Evolutionary conservation across 2,888 invertebrate genomes (phyloP), one percentile per base, ranked within the genome.

Genomic region (Clusia tigrina): DNA sequence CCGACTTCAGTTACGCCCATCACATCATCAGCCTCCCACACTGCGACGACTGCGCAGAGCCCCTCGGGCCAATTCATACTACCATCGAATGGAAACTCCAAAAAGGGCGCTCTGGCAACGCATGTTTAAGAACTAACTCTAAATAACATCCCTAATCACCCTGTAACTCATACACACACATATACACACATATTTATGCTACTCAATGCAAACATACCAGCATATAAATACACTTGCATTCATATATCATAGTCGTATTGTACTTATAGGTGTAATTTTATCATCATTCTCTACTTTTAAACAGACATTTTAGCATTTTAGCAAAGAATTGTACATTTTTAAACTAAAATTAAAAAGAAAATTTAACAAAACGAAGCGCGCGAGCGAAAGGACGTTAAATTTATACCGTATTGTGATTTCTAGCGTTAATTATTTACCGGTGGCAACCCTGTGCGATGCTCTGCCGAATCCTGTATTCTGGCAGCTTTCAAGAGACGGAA

Each of bases 31-130:
- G 62, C 58, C 62, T 60, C 59, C 48, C 89, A 89, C 3, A 89
- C 88, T 24, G 89, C 89, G 2, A 90, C 90, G 54, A 9, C 91
- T 89, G 10, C 91, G 89, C 78, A 80, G 63, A 84, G 83, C 74
- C 83, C 84, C 55, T 83, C 84, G 67, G 83, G 84, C 20, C 84
- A 84, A 71, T 84, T 84, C 60, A 84, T 84, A 62, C 67, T 84
- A 71, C 83, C 84, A 67, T 81, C 81, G 57, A 84, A 84, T 71
- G 83, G 83, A 68, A 84, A 83, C 70, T 67, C 80, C 23, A 84
- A 84, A 65, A 84, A 83, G 67, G 84, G 84, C 56, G 79, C 89
- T 2, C 77, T 89, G 74, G 89, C 89, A 48, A 89, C 89, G 38
- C 89, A 89, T 71, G 89, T 89, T 76, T 89, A 88, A 86, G 54